Base-by-base conservation (phyloP, 2,797 vertebrate genomes). In the Sciurus vulgaris region DNA sequence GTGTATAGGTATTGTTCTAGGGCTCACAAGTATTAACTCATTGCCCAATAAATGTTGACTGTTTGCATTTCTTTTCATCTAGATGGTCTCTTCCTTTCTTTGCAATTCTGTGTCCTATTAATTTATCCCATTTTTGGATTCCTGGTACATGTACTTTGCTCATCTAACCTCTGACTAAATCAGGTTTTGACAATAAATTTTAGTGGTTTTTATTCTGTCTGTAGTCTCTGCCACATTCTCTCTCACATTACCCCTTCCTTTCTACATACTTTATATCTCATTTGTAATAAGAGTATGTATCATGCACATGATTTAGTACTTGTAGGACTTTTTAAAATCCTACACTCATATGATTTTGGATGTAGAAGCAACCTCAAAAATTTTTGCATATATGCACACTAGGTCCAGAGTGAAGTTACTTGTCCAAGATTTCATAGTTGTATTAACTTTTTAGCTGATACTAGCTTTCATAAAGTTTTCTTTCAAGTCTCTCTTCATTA, bases 261-360 rank as follows among this genome's bases (percentile, higher is more conserved):
- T 79, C 47, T 17, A 81, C 22, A 85, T 3, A 86, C 41, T 24
- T 69, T 94, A 87, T 20, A 54, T 49, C 9, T 84, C 35, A 65
- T 41, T 44, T 84, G 11, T 67, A 77, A 69, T 77, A 51, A 95
- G 61, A 81, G 8, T 73, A 49, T 41, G 22, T 47, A 22, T 11
- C 22, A 87, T 4, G 56, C 11, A 44, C 4, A 35, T 69, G 73
- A 67, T 44, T 78, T 96, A 22, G 28, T 77, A 56, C 87, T 94
- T 93, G 33, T 2, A 90, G 81, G 86, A 41, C 20, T 84, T 94
- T 94, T 91, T 47, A 61, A 41, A 92, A 78, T 84, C n/a, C 33
- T 83, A 73, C n/a, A 49, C 38, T 88, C 73, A 82, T 15, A 86
- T 73, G 69, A 2, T 94, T 96, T 94, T 17, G 24, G 33, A 86